Evolutionary conservation across 1,140 invertebrate species (phyloP).

Genomic region (Lordiphosa clarofinis): DNA sequence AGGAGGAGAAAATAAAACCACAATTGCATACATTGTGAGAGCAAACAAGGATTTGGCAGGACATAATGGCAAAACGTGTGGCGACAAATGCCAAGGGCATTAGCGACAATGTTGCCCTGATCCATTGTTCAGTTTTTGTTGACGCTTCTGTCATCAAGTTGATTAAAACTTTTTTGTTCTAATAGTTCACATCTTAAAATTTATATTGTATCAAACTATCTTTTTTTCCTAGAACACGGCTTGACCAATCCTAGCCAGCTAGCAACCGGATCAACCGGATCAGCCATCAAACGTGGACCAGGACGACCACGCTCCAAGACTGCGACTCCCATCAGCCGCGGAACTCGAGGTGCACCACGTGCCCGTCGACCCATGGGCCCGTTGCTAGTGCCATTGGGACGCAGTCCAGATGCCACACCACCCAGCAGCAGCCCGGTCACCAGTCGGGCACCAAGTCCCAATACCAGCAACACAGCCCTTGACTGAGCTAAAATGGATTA

Average conservation of each 20-base stretch:
- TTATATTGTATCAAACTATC: too few species aligned
- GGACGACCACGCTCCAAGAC: conserved; percentile 87
- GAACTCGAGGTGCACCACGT: conserved; percentile 80
- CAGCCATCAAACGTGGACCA: conserved; percentile 82
- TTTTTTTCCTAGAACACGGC: too few species aligned
- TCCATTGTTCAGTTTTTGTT: conserved; percentile 14
- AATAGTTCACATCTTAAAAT: neutral
- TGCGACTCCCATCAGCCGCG: conserved; percentile 83
- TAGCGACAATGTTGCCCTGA: conserved; percentile 44
- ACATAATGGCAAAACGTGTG: conserved; percentile 37
- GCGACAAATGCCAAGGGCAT: conserved; percentile 37
- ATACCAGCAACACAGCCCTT: conserved; percentile 1
- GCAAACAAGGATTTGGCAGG: conserved; percentile 23
- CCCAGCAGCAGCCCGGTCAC: conserved; percentile 64
- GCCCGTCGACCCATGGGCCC: conserved; percentile 83
- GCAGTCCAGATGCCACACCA: conserved; percentile 77
- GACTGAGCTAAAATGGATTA: neutral
- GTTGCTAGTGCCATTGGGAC: conserved; percentile 82
- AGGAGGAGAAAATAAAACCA: conserved; percentile 38
- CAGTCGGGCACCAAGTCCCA: conserved; percentile 67
- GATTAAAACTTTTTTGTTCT: conserved; percentile 11
- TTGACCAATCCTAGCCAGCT: conserved; percentile 14
- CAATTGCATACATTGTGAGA: conserved; percentile 57
- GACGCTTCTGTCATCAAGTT: conserved; percentile 6
- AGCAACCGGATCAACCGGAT: conserved; percentile 18